Evolutionary conservation across 1,140 invertebrate species (phyloP).

Genomic region (Drosophila pruinosa): DNA sequence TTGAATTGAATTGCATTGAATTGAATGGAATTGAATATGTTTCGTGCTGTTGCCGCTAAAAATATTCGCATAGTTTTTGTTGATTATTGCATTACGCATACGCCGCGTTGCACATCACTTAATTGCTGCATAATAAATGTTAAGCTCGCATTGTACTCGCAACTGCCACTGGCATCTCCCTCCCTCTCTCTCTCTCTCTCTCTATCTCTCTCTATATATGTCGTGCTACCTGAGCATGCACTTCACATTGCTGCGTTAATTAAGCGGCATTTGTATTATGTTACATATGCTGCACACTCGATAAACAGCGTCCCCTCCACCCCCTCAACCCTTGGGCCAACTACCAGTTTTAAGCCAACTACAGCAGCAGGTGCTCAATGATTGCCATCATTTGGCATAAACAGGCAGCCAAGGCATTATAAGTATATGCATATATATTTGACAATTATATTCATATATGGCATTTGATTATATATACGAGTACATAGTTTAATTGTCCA

Average conservation of each 20-base stretch:
- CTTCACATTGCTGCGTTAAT: constrained; percentile 38
- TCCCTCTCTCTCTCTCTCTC: neutral
- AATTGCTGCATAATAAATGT: constrained; percentile 45
- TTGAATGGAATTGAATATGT: constrained; percentile 1
- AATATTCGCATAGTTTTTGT: constrained; percentile 24
- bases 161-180: neutral
- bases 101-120: constrained; percentile 32
- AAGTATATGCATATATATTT: neutral
- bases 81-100: constrained; percentile 61
- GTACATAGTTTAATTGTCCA: too few relatives aligned
- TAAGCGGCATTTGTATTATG: constrained; percentile 39
- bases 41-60: constrained; percentile 2
- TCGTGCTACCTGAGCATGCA: constrained; percentile 7
- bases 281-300: constrained; percentile 25
- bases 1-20: neutral
- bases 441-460: neutral
- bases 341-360: neutral
- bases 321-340: neutral
- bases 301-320: neutral
- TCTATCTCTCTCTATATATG: neutral
- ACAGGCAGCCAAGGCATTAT: neutral
- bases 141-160: constrained; percentile 14
- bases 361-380: neutral
- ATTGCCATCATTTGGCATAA: constrained; percentile 4
- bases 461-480: neutral